phyloP scores from a whole-genome alignment of 2,113 vertebrate genomes.

The Aplodontia rufa region DNA sequence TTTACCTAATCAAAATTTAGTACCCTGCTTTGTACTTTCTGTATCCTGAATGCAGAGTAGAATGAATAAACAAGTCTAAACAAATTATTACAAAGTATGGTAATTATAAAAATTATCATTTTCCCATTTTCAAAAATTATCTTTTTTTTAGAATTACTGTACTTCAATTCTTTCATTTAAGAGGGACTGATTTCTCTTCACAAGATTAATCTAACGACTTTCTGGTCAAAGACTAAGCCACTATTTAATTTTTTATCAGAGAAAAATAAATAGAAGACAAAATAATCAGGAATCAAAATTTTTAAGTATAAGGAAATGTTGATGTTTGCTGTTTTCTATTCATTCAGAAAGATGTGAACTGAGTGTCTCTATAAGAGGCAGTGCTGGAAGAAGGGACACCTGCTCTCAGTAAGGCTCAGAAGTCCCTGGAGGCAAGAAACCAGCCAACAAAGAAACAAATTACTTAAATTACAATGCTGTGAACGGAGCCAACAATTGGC shows the following conservation, averaged over 20 bases:
- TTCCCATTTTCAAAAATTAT: background rate
- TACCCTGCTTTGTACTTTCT: background rate
- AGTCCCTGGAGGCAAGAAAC: background rate
- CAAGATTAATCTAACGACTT: background rate
- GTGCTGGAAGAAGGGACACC: background rate
- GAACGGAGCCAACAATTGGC: background rate
- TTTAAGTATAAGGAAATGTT: background rate
- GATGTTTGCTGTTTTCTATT: background rate
- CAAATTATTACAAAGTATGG: background rate
- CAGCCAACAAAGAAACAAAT: background rate
- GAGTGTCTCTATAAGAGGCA: background rate
- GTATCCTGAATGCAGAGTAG: background rate
- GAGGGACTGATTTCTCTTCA: background rate
- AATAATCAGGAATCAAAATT: background rate
- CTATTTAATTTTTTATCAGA: background rate
- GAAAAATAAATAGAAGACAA: background rate
- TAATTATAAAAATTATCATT: background rate
- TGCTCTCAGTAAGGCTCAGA: background rate
- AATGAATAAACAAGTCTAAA: background rate
- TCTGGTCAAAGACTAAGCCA: background rate
- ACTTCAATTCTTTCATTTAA: background rate
- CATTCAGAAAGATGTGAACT: background rate
- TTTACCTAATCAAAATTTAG: background rate
- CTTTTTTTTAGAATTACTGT: background rate
- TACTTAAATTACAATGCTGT: background rate